Base-by-base conservation (phyloP, 2,888 invertebrate genomes). In the Eilema depressum region DNA sequence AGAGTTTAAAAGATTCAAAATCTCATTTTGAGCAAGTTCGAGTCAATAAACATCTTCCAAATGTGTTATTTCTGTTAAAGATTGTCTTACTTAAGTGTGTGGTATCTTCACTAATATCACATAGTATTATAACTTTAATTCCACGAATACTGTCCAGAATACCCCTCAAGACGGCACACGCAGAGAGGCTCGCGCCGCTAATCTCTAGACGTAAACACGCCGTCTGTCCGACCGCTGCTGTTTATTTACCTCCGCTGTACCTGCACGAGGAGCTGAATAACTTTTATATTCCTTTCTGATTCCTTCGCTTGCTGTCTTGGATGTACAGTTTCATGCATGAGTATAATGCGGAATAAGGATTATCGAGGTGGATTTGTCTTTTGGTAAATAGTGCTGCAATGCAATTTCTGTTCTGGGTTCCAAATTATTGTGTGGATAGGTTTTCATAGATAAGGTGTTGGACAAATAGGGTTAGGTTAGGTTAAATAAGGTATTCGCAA, bases 171-270 rank as follows among this genome's bases (percentile, higher is more conserved):
- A 66, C 63, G 71, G 61, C 37, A 62, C 66, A 74, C 71, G 69
- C 75, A 77, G 83, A 78, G 82, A 82, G 84, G 76, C 84, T 80
- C 79, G 84, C 85, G 80, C 78, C 88, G 89, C 86, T 92, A 91
- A 93, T 93, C 88, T 88, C 86, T 88, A 83, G 86, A 85, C 83
- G 91, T 88, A 93, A 92, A 93, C 90, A 91, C 79, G 73, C 73
- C 81, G 83, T 77, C 86, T 79, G 77, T 78, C 79, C 59, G 62
- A 20, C 63, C 64, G 37, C 10, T 68, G 63, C 75, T 75, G 74
- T 78, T 77, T 80, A 76, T 74, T 76, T 74, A 75, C 65, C 72
- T 73, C 64, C 26, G 11, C 25, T 53, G 67, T 63, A 63, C 60
- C 63, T 65, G 41, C 20, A 8, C n/a, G 47, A 25, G 33, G 56